phyloP scores from a whole-genome alignment of 2,797 vertebrate species.

The Aphelocoma californica region DNA sequence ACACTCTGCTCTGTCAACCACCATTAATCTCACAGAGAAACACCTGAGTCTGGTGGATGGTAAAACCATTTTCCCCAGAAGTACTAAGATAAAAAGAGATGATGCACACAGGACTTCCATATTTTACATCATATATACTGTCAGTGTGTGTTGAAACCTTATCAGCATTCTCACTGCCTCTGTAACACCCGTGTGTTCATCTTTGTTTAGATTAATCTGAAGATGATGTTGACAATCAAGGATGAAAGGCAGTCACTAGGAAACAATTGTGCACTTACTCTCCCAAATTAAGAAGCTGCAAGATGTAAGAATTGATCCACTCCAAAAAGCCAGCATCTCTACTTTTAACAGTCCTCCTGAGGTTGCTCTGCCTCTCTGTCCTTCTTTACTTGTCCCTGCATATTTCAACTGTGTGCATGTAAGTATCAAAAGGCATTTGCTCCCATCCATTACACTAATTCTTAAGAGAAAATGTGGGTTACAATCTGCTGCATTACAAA shows the following conservation, averaged over 20 bases:
- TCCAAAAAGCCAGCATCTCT: not conserved
- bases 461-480: not conserved
- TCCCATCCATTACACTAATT: not conserved
- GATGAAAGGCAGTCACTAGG: not conserved
- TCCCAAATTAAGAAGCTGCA: not conserved
- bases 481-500: not conserved
- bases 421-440: not conserved
- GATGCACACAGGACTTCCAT: not conserved
- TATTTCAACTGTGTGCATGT: not conserved
- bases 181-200: not conserved
- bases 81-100: not conserved
- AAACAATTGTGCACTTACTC: not conserved
- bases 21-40: not conserved
- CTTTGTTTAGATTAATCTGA: not conserved
- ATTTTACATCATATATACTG: not conserved
- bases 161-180: not conserved
- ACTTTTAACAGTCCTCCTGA: not conserved
- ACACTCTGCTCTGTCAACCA: not conserved
- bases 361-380: not conserved
- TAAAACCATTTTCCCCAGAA: not conserved
- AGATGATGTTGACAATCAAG: not conserved
- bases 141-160: not conserved
- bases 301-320: not conserved
- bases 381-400: not conserved
- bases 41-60: not conserved